Percentiles rank a stretch among this genome's conserved stretches.
phyloP scores from a whole-genome alignment of 2,888 invertebrate genomes.

The Cephus runcator region DNA sequence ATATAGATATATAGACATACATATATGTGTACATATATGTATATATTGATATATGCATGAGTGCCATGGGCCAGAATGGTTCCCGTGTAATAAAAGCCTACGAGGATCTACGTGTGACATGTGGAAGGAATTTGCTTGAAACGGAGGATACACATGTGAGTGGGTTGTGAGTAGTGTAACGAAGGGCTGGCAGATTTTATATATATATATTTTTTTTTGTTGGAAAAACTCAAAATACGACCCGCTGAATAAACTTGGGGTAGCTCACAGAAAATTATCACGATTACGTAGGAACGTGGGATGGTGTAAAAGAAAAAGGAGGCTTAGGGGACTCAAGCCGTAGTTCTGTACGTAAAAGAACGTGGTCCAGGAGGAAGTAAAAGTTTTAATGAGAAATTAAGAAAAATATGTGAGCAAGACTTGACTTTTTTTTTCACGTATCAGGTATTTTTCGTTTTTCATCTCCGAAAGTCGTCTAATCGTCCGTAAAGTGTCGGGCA shows the following conservation, averaged over 20 bases:
- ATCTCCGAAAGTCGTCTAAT: neutral
- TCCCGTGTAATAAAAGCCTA: neutral
- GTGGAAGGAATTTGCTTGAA: neutral
- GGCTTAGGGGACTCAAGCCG: neutral
- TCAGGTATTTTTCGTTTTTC: neutral
- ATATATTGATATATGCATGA: constrained; percentile 30
- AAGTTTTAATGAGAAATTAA: neutral
- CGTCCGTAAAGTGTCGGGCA: neutral
- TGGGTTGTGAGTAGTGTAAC: neutral
- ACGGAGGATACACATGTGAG: neutral
- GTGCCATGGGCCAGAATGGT: constrained; percentile 6
- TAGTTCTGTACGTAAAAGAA: neutral
- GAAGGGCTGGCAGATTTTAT: neutral
- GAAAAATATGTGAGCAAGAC: neutral
- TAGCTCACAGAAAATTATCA: neutral
- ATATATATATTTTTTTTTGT: neutral
- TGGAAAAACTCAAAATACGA: neutral
- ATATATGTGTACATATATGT: neutral
- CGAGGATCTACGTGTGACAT: neutral
- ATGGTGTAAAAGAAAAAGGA: neutral
- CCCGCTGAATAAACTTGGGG: neutral
- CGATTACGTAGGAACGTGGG: neutral
- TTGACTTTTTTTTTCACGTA: neutral
- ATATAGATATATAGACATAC: neutral
- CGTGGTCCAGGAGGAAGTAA: neutral